phyloP scores from a whole-genome alignment of 2,797 vertebrate genomes.

The Simalia tracyae region DNA sequence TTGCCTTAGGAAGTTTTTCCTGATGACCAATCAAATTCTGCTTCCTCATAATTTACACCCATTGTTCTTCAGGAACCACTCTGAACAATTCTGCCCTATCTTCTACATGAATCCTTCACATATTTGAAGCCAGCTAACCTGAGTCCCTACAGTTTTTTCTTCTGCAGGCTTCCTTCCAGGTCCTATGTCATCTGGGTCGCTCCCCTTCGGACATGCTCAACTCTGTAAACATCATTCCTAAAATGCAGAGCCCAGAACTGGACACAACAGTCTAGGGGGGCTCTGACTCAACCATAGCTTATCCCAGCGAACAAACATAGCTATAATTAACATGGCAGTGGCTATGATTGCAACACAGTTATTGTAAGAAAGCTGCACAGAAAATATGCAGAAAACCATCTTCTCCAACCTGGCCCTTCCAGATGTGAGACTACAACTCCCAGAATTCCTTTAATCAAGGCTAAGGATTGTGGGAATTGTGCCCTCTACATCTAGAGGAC shows the following conservation, averaged over 20 bases:
- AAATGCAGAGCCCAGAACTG: background rate
- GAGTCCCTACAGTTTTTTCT: background rate
- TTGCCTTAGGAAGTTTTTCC: background rate
- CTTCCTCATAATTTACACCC: background rate
- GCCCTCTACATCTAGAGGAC: background rate
- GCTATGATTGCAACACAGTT: too few species aligned
- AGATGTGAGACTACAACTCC: background rate
- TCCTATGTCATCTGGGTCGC: background rate
- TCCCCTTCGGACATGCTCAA: background rate
- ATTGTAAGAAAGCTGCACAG: background rate
- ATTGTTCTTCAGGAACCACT: background rate
- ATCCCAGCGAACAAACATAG: background rate
- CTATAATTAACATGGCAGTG: background rate
- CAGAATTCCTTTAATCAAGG: background rate
- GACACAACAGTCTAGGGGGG: background rate
- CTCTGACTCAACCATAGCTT: background rate
- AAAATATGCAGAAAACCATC: background rate
- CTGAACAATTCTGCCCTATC: background rate
- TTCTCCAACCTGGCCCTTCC: background rate
- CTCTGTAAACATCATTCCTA: background rate
- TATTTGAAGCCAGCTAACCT: background rate
- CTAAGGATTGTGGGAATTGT: background rate
- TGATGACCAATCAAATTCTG: background rate
- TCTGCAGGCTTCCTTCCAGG: background rate
- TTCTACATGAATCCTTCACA: background rate